A percentile compares a stretch with the other conserved stretches of the same genome.
phyloP scores from a whole-genome alignment of 2,888 invertebrate species.

The Drosophila cyrtoloma region DNA sequence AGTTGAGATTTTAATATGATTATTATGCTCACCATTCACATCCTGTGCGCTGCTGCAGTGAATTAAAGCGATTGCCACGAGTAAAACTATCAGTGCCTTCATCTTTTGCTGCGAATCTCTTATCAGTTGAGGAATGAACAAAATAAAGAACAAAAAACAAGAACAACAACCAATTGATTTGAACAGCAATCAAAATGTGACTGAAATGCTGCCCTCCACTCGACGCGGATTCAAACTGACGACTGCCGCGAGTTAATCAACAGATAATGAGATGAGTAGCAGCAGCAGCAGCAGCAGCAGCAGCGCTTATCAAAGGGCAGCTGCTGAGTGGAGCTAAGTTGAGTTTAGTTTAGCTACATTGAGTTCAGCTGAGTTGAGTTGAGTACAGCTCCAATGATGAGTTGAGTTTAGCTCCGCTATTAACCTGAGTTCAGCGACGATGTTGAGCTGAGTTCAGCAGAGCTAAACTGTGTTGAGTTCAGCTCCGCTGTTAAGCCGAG shows the following conservation, averaged over 20 bases:
- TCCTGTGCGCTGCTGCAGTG: slow-evolving; percentile 48
- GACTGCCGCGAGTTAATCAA: slow-evolving; percentile 68
- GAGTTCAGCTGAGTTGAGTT: slow-evolving; percentile 11
- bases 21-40: slow-evolving; percentile 45
- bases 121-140: slow-evolving; percentile 54
- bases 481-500: background rate
- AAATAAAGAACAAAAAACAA: slow-evolving; percentile 5
- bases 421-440: background rate
- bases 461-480: slow-evolving; percentile 24
- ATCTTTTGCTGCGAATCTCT: slow-evolving; percentile 48
- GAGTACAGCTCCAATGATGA: background rate
- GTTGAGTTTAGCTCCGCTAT: background rate
- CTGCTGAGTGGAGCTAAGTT: slow-evolving; percentile 30
- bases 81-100: slow-evolving; percentile 60
- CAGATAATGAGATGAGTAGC: slow-evolving; percentile 72
- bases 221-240: slow-evolving; percentile 55
- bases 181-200: slow-evolving; percentile 15
- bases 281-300: slow-evolving; percentile 25
- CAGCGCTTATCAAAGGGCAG: slow-evolving; percentile 60
- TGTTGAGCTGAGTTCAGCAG: background rate
- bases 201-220: slow-evolving; percentile 35
- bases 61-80: slow-evolving; percentile 44
- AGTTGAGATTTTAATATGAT: background rate
- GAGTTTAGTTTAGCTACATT: slow-evolving; percentile 12
- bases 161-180: slow-evolving; percentile 4